These are phyloP conservation scores for Drosophila mayaguana DNA, from an alignment of 2,888 invertebrate genomes.

Conservation along the genomic window DNA sequence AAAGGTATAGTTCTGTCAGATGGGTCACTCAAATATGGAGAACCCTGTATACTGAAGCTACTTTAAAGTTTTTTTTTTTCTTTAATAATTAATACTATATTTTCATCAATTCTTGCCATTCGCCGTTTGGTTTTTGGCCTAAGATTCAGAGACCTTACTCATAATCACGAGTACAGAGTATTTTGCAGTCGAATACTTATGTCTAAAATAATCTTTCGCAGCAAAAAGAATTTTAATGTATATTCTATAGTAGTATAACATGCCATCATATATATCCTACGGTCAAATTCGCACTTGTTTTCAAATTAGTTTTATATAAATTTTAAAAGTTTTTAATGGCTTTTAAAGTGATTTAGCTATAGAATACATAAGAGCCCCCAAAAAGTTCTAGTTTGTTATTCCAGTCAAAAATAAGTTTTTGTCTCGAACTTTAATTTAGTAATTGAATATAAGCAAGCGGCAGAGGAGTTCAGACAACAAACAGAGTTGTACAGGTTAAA, in stretches of 20 bases:
- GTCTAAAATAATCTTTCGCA: background rate
- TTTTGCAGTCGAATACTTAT: background rate
- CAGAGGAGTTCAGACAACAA: background rate
- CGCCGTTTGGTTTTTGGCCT: no score
- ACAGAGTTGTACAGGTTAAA: conserved; percentile 19
- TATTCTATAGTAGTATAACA: background rate
- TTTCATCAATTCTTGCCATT: no score
- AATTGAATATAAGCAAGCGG: conserved; percentile 47
- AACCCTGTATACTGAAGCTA: no score
- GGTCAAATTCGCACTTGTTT: background rate
- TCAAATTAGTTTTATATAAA: background rate
- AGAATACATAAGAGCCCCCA: background rate
- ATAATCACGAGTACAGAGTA: background rate
- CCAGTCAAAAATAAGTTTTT: conserved; percentile 16
- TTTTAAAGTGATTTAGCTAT: background rate
- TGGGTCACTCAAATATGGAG: no score
- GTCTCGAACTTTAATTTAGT: conserved; percentile 39
- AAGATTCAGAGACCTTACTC: no score
- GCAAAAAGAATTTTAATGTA: background rate
- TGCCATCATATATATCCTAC: background rate
- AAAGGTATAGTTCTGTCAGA: no score
- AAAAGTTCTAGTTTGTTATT: background rate
- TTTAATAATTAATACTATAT: no score
- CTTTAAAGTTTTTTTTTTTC: no score
- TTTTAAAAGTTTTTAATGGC: background rate